Evolutionary conservation across 2,113 vertebrate species (phyloP).

Genomic region (Hiodon tergisus): DNA sequence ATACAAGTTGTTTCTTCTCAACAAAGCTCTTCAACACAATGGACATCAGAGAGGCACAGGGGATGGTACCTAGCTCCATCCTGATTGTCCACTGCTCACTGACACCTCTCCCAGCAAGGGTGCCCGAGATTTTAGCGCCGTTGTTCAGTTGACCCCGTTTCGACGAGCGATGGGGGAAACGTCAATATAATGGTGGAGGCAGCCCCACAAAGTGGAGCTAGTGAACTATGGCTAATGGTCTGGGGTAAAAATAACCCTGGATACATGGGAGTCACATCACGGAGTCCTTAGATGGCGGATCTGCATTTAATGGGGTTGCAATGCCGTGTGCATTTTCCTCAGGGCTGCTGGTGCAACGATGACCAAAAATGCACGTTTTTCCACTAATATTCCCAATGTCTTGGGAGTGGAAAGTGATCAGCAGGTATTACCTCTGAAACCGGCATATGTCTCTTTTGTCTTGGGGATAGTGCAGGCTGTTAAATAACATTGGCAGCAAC

Average conservation of each 20-base stretch:
- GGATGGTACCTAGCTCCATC: not conserved
- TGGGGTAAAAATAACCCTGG: not conserved
- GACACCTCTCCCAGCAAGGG: not conserved
- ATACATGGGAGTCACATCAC: not conserved
- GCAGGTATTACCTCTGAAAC: too few species aligned
- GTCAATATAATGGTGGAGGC: not conserved
- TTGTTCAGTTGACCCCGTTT: too few species aligned
- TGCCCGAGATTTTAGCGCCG: too few species aligned
- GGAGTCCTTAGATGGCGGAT: not conserved
- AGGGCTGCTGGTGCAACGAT: not conserved
- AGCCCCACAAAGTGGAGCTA: not conserved
- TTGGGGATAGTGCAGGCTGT: not conserved
- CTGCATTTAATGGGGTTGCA: not conserved
- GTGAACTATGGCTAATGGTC: not conserved
- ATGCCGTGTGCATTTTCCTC: not conserved
- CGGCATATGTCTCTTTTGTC: too few species aligned
- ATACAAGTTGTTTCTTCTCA: not conserved
- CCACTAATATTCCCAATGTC: too few species aligned
- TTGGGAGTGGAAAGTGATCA: too few species aligned
- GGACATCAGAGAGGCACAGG: not conserved
- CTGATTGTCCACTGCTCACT: not conserved
- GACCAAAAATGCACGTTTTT: too few species aligned
- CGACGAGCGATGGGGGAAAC: not conserved
- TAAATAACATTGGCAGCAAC: not conserved
- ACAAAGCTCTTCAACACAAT: constrained; percentile 1